Conservation (phyloP, 2,113 vertebrate species). For the Hypomesus transpacificus region DNA sequence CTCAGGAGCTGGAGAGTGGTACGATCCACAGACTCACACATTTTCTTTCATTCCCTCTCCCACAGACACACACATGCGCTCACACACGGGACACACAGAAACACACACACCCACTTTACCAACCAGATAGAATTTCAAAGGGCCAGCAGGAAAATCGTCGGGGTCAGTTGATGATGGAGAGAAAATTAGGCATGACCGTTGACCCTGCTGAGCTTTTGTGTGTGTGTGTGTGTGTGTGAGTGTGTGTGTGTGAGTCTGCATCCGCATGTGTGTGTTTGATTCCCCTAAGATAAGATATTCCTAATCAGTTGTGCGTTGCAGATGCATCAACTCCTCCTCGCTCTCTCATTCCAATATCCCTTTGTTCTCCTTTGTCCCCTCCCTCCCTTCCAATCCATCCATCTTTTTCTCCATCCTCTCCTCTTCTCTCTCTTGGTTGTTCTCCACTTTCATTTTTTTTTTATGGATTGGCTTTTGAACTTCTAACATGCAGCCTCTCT, state of each 20-base stretch:
- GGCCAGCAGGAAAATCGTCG: not conserved
- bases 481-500: not conserved
- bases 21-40: not conserved
- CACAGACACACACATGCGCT: not conserved
- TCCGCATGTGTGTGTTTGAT: too few species aligned
- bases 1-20: not conserved
- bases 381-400: not conserved
- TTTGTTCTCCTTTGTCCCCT: not conserved
- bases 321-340: not conserved
- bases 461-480: not conserved
- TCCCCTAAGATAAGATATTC: too few species aligned
- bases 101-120: slow-evolving; percentile 7
- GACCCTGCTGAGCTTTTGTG: slow-evolving; percentile 39
- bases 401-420: not conserved
- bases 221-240: not conserved
- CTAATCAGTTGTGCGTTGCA: too few species aligned
- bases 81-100: slow-evolving; percentile 1
- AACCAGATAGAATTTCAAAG: slow-evolving; percentile 56
- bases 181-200: slow-evolving; percentile 52
- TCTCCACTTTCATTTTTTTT: not conserved
- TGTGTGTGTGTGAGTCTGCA: not conserved
- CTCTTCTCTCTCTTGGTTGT: not conserved
- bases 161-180: slow-evolving; percentile 38
- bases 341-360: not conserved
- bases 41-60: not conserved